These are phyloP conservation scores for Metridium senile DNA, from an alignment of 92 coral and sea anemone genomes.

Conservation along the genomic window DNA sequence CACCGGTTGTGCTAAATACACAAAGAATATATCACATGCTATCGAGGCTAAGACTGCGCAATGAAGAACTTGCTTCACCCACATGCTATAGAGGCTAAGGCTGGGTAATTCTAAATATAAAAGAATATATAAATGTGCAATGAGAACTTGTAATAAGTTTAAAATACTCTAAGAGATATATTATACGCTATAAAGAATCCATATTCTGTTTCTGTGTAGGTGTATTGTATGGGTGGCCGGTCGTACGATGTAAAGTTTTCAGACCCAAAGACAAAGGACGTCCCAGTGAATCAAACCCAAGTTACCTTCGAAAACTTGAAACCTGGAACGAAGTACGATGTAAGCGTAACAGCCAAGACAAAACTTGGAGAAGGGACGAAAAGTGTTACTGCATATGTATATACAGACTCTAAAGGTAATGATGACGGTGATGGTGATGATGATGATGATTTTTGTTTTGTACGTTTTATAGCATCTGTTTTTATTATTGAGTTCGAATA, in stretches of 20 bases:
- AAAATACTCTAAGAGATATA: not conserved
- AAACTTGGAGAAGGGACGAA: slow-evolving; percentile 49
- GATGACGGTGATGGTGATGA: not conserved
- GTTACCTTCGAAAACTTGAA: not conserved
- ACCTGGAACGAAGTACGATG: slow-evolving; percentile 71
- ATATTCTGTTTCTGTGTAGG: slow-evolving; percentile 21
- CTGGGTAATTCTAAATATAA: no score
- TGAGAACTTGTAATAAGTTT: no score
- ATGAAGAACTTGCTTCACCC: no score
- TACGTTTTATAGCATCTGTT: no score
- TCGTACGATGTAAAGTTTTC: slow-evolving; percentile 42
- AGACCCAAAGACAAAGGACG: not conserved
- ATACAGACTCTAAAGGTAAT: slow-evolving; percentile 65
- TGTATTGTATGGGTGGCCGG: slow-evolving; percentile 56
- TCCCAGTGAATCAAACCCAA: not conserved
- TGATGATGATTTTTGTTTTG: not conserved
- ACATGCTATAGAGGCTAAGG: no score
- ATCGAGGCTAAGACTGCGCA: no score
- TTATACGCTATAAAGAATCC: no score
- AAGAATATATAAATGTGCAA: no score
- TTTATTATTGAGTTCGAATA: no score
- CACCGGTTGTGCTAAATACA: no score
- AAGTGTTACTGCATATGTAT: not conserved
- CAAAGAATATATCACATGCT: no score
- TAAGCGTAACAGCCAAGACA: slow-evolving; percentile 65